A percentile compares a stretch with the other conserved stretches of the same genome.
phyloP scores from a whole-genome alignment of 2,888 invertebrate genomes.

The Habrosyne pyritoides region DNA sequence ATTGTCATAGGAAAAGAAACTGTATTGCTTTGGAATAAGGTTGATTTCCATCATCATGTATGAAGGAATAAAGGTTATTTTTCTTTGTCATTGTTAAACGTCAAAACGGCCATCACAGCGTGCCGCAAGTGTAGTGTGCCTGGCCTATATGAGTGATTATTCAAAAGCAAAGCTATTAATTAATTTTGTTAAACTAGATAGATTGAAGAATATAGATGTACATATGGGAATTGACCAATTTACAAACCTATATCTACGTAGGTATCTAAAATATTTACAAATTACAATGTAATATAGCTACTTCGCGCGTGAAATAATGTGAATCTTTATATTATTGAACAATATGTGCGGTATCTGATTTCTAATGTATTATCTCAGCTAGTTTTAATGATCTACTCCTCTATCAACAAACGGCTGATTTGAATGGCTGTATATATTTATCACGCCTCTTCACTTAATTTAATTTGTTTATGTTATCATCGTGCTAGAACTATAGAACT shows the following conservation, averaged over 20 bases:
- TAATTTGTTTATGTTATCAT: neutral
- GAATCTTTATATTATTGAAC: slow-evolving; percentile 5
- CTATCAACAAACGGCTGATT: neutral
- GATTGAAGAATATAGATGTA: slow-evolving; percentile 57
- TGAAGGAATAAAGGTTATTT: too few species aligned
- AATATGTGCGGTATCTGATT: neutral
- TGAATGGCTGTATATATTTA: neutral
- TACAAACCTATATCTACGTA: slow-evolving; percentile 65
- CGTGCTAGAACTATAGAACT: neutral
- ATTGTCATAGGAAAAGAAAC: too few species aligned
- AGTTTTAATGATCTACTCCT: neutral
- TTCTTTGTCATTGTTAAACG: too few species aligned
- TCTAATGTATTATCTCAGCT: slow-evolving; percentile 2
- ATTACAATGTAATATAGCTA: slow-evolving; percentile 29
- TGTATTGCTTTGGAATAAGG: too few species aligned
- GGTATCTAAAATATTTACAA: slow-evolving; percentile 56
- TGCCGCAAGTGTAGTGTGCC: too few species aligned
- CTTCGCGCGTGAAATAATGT: slow-evolving; percentile 38
- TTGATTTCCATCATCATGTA: too few species aligned
- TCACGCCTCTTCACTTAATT: neutral
- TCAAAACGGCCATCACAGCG: too few species aligned
- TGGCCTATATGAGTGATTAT: slow-evolving; percentile 45
- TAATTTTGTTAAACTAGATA: slow-evolving; percentile 52
- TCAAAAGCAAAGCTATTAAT: slow-evolving; percentile 64
- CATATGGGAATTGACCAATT: slow-evolving; percentile 76